phyloP scores from a whole-genome alignment of 2,888 invertebrate species.

The Clepsis dumicolana region DNA sequence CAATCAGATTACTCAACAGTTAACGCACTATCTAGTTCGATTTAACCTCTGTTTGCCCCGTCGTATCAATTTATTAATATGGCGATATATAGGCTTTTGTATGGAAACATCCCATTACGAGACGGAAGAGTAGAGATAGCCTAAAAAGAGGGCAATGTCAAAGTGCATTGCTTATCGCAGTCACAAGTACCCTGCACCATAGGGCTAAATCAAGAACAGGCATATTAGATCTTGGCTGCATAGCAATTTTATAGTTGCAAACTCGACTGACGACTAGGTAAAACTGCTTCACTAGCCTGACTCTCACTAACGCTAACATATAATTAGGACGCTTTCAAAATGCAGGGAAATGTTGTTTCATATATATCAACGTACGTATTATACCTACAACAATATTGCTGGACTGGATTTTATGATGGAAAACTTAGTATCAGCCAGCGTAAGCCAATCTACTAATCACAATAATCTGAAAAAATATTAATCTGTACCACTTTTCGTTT shows the following conservation, averaged over 20 bases:
- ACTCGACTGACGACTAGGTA: conserved; percentile 27
- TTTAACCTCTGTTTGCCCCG: conserved; percentile 35
- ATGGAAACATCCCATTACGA: conserved; percentile 46
- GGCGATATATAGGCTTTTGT: conserved; percentile 18
- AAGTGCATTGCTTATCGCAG: conserved; percentile 56
- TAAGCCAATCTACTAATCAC: background rate
- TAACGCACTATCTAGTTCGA: background rate
- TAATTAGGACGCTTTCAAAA: conserved; percentile 39
- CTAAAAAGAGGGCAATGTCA: conserved; percentile 57
- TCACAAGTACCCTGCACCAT: conserved; percentile 47
- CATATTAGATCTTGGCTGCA: conserved; percentile 20
- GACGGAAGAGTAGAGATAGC: conserved; percentile 59
- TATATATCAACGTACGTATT: conserved; percentile 8
- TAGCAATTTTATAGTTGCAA: conserved; percentile 32
- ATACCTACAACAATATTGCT: conserved; percentile 17
- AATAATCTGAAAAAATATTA: too few species aligned
- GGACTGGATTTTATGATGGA: background rate
- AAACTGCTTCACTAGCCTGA: conserved; percentile 13
- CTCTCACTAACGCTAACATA: conserved; percentile 32
- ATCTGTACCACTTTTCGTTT: too few species aligned
- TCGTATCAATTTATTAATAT: conserved; percentile 4
- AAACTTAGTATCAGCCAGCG: background rate
- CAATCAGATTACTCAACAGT: conserved; percentile 16
- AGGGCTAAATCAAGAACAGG: conserved; percentile 13
- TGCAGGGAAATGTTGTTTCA: conserved; percentile 24